phyloP scores from a whole-genome alignment of 2,113 vertebrate genomes.

The Lethenteron reissneri region DNA sequence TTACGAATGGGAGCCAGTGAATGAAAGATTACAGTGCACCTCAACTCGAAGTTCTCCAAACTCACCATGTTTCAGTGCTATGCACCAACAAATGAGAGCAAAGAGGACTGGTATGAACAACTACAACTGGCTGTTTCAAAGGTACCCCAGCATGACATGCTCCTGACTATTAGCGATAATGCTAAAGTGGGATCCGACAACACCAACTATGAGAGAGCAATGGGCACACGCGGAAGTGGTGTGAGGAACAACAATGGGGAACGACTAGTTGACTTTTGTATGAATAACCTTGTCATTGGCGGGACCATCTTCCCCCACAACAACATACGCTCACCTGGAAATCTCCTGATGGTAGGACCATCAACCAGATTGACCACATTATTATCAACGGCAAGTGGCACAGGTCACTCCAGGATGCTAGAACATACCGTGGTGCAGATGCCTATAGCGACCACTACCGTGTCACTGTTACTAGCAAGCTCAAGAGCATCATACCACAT shows the following conservation, averaged over 20 bases:
- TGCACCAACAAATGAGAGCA: constrained; percentile 1
- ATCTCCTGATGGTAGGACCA: no score
- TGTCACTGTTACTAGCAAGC: not conserved
- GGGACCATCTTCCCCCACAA: no score
- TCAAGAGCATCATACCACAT: not conserved
- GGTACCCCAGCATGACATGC: not conserved
- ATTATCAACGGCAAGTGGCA: no score
- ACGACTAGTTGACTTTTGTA: not conserved
- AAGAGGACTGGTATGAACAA: not conserved
- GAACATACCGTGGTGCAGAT: no score
- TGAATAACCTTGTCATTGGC: not conserved
- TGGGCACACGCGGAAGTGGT: not conserved
- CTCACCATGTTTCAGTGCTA: not conserved
- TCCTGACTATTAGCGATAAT: not conserved
- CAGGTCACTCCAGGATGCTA: no score
- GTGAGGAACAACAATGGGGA: not conserved
- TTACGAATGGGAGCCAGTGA: not conserved
- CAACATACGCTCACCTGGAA: no score
- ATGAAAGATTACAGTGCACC: not conserved
- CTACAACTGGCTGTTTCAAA: not conserved
- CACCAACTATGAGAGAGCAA: not conserved
- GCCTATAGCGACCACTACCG: no score
- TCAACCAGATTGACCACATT: no score
- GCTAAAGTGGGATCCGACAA: not conserved
- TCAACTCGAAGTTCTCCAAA: not conserved